Evolutionary conservation across 2,797 vertebrate genomes (phyloP).

Genomic region (Leptatherina wallacei): DNA sequence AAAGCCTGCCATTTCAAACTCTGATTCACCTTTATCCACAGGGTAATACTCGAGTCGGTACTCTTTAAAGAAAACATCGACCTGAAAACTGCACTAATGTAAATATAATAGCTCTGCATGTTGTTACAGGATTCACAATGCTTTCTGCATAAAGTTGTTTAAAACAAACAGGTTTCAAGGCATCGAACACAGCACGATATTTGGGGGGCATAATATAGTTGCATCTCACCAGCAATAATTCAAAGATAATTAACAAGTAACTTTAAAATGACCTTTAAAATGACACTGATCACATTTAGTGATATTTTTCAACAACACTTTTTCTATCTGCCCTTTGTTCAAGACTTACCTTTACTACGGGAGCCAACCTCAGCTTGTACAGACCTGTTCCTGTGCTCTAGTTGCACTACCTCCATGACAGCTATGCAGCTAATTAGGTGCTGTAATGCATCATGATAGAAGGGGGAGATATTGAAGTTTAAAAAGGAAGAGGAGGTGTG

Average conservation of each 20-base stretch:
- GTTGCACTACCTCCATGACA: constrained; percentile 27
- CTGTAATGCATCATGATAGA: constrained; percentile 62
- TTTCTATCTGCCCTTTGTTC: constrained; percentile 5
- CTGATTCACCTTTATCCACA: constrained; percentile 33
- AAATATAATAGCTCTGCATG: constrained; percentile 2
- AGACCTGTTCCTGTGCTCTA: constrained; percentile 39
- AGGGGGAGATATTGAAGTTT: constrained; percentile 64
- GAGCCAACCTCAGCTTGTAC: constrained; percentile 44
- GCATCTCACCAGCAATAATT: not conserved
- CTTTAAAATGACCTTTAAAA: too few species aligned
- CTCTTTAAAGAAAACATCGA: constrained; percentile 16
- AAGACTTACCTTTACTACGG: constrained; percentile 43
- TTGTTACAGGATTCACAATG: not conserved
- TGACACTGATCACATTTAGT: too few species aligned
- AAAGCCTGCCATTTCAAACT: constrained; percentile 41
- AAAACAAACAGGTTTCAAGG: not conserved
- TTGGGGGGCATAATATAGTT: not conserved
- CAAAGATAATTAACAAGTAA: not conserved
- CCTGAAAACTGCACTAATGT: not conserved
- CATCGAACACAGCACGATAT: not conserved
- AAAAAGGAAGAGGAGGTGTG: constrained; percentile 51
- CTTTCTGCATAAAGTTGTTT: not conserved
- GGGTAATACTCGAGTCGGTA: constrained; percentile 11
- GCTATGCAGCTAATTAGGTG: constrained; percentile 66
- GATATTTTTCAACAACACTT: not conserved